Evolutionary conservation across 2,797 vertebrate genomes (phyloP).

Genomic region (Silurus aristotelis): DNA sequence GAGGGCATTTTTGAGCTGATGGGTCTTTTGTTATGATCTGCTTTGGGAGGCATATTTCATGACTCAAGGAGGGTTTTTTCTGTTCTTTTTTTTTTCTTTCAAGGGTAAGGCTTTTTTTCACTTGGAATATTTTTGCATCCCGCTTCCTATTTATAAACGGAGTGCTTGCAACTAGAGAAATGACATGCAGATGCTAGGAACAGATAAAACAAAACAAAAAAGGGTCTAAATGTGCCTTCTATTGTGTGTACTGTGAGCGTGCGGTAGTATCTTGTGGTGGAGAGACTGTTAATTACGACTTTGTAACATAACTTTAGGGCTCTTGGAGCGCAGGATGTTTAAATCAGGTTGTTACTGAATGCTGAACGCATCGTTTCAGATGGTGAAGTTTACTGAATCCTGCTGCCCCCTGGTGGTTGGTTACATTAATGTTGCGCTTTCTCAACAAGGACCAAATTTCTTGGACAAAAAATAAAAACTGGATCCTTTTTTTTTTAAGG

Average conservation of each 20-base stretch:
- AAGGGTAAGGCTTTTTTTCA: conserved; percentile 18
- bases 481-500: background rate
- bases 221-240: background rate
- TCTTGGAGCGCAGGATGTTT: background rate
- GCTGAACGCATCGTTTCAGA: background rate
- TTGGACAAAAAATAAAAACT: background rate
- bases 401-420: conserved; percentile 37
- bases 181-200: conserved; percentile 36
- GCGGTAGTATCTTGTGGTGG: background rate
- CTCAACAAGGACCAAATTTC: background rate
- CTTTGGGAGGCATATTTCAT: conserved; percentile 41
- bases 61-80: background rate
- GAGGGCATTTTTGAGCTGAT: conserved; percentile 30
- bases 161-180: conserved; percentile 22
- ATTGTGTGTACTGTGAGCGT: background rate
- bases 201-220: background rate
- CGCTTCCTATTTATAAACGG: conserved; percentile 15
- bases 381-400: background rate
- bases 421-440: background rate
- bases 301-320: conserved; percentile 14
- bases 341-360: conserved; percentile 11
- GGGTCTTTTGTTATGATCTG: background rate
- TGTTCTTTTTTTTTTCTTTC: background rate
- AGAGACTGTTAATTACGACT: background rate
- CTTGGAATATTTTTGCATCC: conserved; percentile 3